These are phyloP conservation scores for Axinella damicornis DNA, from an alignment of 37 sponge, comb jelly and placozoan species.

Conservation along the genomic window DNA sequence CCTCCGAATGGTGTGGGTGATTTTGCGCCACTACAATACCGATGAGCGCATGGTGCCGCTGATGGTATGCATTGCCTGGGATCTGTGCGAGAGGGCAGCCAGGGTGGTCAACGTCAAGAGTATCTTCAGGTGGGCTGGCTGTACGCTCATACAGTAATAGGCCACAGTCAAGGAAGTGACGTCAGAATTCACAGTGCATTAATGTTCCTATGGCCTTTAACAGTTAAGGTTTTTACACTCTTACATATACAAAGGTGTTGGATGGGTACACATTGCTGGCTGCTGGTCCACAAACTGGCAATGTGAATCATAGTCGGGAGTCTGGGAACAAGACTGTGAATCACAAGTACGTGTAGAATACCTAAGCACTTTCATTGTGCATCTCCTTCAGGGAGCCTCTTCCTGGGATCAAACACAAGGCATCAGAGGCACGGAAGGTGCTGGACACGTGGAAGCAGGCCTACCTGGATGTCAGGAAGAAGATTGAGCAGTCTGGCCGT, in stretches of 20 bases:
- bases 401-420: conserved; percentile 76
- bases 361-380: no score
- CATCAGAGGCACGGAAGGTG: conserved; percentile 78
- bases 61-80: conserved; percentile 98
- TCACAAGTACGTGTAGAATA: no score
- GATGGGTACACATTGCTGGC: no score
- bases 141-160: no score
- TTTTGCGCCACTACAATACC: conserved; percentile 97
- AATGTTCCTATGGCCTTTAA: no score
- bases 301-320: no score
- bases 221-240: no score
- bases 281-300: no score
- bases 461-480: conserved; percentile 96
- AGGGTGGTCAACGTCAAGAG: conserved; percentile 87
- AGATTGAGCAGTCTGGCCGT: conserved; percentile 97
- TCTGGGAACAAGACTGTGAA: no score
- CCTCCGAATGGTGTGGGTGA: conserved; percentile 99
- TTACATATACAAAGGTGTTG: no score
- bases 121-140: conserved; percentile 82
- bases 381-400: conserved; percentile 49
- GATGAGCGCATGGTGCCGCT: conserved; percentile 99
- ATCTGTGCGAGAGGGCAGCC: conserved; percentile 89
- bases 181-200: no score
- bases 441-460: conserved; percentile 92
- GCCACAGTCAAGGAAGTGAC: no score